Percentiles rank a stretch among this genome's conserved stretches.
Conservation (phyloP, 2,797 vertebrate species). For the Cynodonichthys magdalenae region DNA sequence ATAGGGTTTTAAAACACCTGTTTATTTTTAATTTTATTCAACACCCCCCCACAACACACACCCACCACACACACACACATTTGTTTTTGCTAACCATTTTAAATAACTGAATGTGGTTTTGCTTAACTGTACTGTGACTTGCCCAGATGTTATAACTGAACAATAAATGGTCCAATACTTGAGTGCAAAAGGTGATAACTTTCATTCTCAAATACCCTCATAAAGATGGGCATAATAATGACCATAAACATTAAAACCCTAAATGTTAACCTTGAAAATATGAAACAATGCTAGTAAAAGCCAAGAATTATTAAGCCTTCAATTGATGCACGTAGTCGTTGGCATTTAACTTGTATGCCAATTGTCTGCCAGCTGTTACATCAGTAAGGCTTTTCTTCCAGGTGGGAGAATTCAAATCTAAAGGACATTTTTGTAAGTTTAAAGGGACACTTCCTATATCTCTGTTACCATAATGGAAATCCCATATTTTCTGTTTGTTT, state of each 20-base stretch:
- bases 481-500: neutral
- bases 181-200: neutral
- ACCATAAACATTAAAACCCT: too few relatives aligned
- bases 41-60: too few relatives aligned
- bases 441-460: neutral
- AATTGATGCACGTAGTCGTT: neutral
- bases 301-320: neutral
- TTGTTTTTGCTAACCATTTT: neutral
- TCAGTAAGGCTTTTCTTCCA: neutral
- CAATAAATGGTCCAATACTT: neutral
- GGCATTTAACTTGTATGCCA: neutral
- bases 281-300: neutral
- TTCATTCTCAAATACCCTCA: too few relatives aligned
- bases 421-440: neutral
- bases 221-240: neutral
- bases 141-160: neutral
- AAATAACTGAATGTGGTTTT: neutral
- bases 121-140: neutral
- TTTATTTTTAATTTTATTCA: too few relatives aligned
- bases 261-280: neutral
- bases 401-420: neutral
- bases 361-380: neutral
- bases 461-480: neutral
- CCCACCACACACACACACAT: neutral
- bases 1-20: too few relatives aligned